A percentile compares a stretch with the other conserved stretches of the same genome.
Evolutionary conservation across 2,888 invertebrate species (phyloP).

Genomic region (Elaeidobius kamerunicus): DNA sequence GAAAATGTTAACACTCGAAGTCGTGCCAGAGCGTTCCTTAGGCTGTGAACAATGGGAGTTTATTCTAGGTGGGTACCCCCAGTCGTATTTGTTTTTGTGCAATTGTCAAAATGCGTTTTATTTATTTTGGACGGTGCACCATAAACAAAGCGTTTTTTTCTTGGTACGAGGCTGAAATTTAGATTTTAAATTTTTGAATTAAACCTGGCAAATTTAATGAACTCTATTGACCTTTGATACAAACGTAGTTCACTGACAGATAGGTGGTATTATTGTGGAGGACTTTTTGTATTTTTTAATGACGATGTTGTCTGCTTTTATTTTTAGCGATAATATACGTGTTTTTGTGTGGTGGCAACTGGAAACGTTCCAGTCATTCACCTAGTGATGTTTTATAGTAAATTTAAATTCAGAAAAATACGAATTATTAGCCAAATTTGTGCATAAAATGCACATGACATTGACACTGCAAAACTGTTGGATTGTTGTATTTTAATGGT

Average conservation of each 20-base stretch:
- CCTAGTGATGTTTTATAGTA: too few species aligned
- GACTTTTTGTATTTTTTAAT: slow-evolving; percentile 9
- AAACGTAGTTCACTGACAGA: slow-evolving; percentile 23
- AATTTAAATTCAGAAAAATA: too few species aligned
- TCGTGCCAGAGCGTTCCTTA: slow-evolving; percentile 91
- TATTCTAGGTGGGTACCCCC: slow-evolving; percentile 74
- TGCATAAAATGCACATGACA: too few species aligned
- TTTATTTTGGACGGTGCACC: slow-evolving; percentile 26
- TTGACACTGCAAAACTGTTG: neutral
- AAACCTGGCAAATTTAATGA: slow-evolving; percentile 5
- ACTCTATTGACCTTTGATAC: slow-evolving; percentile 24
- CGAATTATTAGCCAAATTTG: too few species aligned
- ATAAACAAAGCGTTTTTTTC: slow-evolving; percentile 9
- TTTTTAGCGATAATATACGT: slow-evolving; percentile 10
- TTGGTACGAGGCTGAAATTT: neutral
- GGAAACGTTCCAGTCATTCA: slow-evolving; percentile 1
- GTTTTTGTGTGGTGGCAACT: neutral
- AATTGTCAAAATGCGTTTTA: slow-evolving; percentile 29
- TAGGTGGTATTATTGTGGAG: slow-evolving; percentile 14
- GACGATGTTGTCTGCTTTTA: slow-evolving; percentile 14
- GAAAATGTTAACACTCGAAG: slow-evolving; percentile 94
- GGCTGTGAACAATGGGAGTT: slow-evolving; percentile 99
- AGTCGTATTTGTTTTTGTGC: slow-evolving; percentile 24
- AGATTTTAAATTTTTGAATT: neutral
- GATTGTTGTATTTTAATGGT: too few species aligned